phyloP scores from a whole-genome alignment of 2,888 invertebrate genomes.

The Ochropleura leucogaster region DNA sequence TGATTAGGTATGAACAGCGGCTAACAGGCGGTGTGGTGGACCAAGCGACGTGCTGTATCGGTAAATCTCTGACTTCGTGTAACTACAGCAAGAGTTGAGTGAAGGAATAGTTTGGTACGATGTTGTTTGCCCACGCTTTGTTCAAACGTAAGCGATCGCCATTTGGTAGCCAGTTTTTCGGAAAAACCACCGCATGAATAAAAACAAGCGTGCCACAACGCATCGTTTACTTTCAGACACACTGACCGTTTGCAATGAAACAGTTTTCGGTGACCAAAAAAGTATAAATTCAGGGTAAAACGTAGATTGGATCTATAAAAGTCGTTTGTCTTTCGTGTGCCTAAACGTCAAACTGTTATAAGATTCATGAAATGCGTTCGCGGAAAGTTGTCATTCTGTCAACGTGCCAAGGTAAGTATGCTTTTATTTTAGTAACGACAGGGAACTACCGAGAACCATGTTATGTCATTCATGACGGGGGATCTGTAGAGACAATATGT shows the following conservation, averaged over 20 bases:
- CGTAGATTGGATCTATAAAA: constrained; percentile 4
- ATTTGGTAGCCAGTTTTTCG: background rate
- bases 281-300: background rate
- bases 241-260: background rate
- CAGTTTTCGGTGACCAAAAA: constrained; percentile 3
- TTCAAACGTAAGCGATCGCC: background rate
- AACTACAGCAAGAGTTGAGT: constrained; percentile 43
- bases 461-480: constrained; percentile 27
- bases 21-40: constrained; percentile 25
- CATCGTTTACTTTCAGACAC: background rate
- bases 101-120: constrained; percentile 46
- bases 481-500: constrained; percentile 11
- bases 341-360: constrained; percentile 61
- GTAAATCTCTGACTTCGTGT: constrained; percentile 46
- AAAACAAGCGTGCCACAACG: background rate
- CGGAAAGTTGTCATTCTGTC: constrained; percentile 45
- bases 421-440: constrained; percentile 42
- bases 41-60: constrained; percentile 56
- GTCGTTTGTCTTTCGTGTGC: constrained; percentile 7
- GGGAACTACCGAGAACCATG: constrained; percentile 29
- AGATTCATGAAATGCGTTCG: constrained; percentile 63
- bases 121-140: constrained; percentile 58
- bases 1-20: constrained; percentile 52
- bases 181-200: background rate
- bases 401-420: constrained; percentile 41